Conservation (phyloP, 2,888 invertebrate genomes). For the Lasioglossum leucozonium region DNA sequence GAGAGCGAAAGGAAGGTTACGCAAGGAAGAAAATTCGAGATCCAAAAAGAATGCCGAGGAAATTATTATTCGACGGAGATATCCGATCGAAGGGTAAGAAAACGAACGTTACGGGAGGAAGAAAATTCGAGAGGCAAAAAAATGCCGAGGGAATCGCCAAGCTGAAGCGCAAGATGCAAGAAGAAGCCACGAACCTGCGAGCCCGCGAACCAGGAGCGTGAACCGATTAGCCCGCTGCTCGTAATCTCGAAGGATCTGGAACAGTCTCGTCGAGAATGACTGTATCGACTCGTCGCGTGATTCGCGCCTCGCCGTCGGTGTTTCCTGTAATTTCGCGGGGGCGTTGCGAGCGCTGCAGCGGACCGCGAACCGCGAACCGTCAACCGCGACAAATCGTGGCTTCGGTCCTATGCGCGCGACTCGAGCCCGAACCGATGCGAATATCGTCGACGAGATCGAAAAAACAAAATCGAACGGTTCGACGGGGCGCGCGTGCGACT, state of each 20-base stretch:
- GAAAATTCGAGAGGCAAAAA: background rate
- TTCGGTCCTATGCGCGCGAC: background rate
- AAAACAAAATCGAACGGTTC: background rate
- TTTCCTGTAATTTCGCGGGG: background rate
- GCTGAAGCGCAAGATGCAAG: background rate
- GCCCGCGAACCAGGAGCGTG: background rate
- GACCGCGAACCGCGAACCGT: background rate
- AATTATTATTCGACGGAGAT: no score
- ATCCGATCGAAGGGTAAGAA: no score
- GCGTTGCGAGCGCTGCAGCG: background rate
- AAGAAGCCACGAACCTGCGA: background rate
- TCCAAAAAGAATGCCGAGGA: no score
- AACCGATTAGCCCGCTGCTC: background rate
- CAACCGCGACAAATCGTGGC: background rate
- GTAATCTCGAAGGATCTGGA: constrained; percentile 3
- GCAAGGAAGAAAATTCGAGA: background rate
- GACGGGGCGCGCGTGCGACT: no score
- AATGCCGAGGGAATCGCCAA: no score
- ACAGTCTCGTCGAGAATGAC: background rate
- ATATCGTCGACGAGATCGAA: background rate
- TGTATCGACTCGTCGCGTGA: background rate
- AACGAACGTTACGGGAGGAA: background rate
- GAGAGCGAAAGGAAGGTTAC: no score
- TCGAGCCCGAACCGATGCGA: background rate
- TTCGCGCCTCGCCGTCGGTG: background rate